phyloP scores from a whole-genome alignment of 2,797 vertebrate species.

The Sandelia bainsii region DNA sequence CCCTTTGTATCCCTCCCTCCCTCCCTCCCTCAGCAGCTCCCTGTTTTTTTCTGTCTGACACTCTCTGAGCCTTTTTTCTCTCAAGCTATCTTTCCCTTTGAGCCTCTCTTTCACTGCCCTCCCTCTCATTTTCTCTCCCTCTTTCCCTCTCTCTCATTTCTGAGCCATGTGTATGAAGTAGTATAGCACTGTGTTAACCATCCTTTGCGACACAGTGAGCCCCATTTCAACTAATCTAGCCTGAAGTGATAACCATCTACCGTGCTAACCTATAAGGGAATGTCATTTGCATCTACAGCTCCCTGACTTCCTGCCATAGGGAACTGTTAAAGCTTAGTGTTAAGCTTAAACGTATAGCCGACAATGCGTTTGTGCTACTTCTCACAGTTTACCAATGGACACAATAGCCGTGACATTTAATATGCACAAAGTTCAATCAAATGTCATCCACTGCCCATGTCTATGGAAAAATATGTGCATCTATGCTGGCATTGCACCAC shows the following conservation, averaged over 20 bases:
- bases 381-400: slow-evolving; percentile 19
- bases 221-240: slow-evolving; percentile 52
- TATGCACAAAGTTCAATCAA: slow-evolving; percentile 64
- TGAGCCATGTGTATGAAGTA: slow-evolving; percentile 58
- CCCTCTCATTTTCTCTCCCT: slow-evolving; percentile 61
- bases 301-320: slow-evolving; percentile 44
- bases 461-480: slow-evolving; percentile 28
- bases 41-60: slow-evolving; percentile 56
- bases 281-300: slow-evolving; percentile 58
- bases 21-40: slow-evolving; percentile 55
- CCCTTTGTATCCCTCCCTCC: slow-evolving; percentile 65
- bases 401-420: slow-evolving; percentile 60
- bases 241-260: slow-evolving; percentile 44
- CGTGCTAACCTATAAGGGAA: slow-evolving; percentile 52
- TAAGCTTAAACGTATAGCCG: slow-evolving; percentile 29
- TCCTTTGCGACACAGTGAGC: slow-evolving; percentile 46
- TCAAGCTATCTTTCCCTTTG: slow-evolving; percentile 70
- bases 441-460: slow-evolving; percentile 47
- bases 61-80: slow-evolving; percentile 65
- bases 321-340: slow-evolving; percentile 10
- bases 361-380: slow-evolving; percentile 2
- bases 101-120: slow-evolving; percentile 62
- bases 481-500: slow-evolving; percentile 13
- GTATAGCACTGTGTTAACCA: slow-evolving; percentile 53
- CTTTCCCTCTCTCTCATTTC: slow-evolving; percentile 59